These are phyloP conservation scores for Drosophila aldrichi DNA, from an alignment of 2,888 invertebrate species.

Conservation along the genomic window DNA sequence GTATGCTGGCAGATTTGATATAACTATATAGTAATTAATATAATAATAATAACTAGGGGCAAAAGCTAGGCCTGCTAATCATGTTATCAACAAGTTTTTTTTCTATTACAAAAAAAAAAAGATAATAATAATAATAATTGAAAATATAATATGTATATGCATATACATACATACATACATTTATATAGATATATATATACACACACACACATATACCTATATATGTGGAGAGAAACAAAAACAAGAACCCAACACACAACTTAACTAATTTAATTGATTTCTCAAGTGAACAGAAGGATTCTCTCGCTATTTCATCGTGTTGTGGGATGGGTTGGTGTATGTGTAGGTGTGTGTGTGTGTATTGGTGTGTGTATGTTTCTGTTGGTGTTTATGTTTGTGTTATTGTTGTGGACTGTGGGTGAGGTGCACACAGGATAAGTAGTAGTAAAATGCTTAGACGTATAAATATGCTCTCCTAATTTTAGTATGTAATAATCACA, in stretches of 20 bases:
- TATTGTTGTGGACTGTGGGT: not conserved
- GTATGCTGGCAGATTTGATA: slow-evolving; percentile 29
- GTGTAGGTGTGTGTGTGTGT: not conserved
- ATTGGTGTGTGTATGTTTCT: not conserved
- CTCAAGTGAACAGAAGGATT: not conserved
- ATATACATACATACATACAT: not conserved
- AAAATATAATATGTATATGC: slow-evolving; percentile 23
- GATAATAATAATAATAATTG: slow-evolving; percentile 52
- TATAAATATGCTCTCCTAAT: slow-evolving; percentile 78
- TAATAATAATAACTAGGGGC: slow-evolving; percentile 63
- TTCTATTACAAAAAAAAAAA: slow-evolving; percentile 53
- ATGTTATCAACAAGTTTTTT: slow-evolving; percentile 66
- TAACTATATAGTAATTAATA: slow-evolving; percentile 50
- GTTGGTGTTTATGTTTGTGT: not conserved
- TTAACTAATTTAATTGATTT: slow-evolving; percentile 17
- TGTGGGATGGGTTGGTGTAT: not conserved
- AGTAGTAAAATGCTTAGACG: slow-evolving; percentile 75
- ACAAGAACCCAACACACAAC: slow-evolving; percentile 46
- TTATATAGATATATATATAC: not conserved
- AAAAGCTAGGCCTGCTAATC: slow-evolving; percentile 43
- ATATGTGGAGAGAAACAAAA: slow-evolving; percentile 2
- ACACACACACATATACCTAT: too few relatives aligned
- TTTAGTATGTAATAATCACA: slow-evolving; percentile 79
- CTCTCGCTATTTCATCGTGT: not conserved
- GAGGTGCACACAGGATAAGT: slow-evolving; percentile 29